Conservation (phyloP, 2,797 vertebrate genomes). For the Gephyroberyx darwinii region DNA sequence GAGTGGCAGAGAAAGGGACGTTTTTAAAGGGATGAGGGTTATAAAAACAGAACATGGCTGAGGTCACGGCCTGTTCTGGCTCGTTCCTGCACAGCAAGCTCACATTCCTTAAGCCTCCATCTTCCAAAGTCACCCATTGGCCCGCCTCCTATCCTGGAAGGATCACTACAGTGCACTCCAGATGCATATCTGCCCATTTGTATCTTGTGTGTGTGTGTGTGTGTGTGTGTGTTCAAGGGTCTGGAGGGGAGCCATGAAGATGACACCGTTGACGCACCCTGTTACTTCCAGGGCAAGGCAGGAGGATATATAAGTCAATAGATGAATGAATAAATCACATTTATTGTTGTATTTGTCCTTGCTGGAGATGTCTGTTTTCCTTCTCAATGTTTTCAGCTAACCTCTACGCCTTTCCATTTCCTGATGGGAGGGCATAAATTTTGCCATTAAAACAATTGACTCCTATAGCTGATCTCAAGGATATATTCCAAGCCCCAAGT, state of each 20-base stretch:
- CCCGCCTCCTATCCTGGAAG: constrained; percentile 7
- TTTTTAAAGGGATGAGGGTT: constrained; percentile 58
- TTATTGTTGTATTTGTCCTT: constrained; percentile 45
- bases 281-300: constrained; percentile 31
- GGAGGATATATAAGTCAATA: constrained; percentile 50
- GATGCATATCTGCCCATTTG: not conserved
- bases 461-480: constrained; percentile 48
- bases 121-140: constrained; percentile 46
- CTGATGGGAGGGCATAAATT: constrained; percentile 54
- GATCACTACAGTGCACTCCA: constrained; percentile 19
- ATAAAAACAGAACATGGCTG: constrained; percentile 67
- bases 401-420: constrained; percentile 54
- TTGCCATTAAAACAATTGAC: constrained; percentile 57
- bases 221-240: constrained; percentile 11
- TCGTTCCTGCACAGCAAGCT: constrained; percentile 53
- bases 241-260: constrained; percentile 27
- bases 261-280: constrained; percentile 2
- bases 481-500: constrained; percentile 54
- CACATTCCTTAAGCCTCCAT: constrained; percentile 57
- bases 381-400: constrained; percentile 34
- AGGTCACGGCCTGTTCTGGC: constrained; percentile 62
- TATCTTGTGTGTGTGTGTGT: constrained; percentile 34
- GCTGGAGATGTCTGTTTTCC: constrained; percentile 44
- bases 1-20: constrained; percentile 22
- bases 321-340: constrained; percentile 54